Evolutionary conservation across 92 coral and sea anemone genomes (phyloP).

Genomic region (Pocillopora meandrina): DNA sequence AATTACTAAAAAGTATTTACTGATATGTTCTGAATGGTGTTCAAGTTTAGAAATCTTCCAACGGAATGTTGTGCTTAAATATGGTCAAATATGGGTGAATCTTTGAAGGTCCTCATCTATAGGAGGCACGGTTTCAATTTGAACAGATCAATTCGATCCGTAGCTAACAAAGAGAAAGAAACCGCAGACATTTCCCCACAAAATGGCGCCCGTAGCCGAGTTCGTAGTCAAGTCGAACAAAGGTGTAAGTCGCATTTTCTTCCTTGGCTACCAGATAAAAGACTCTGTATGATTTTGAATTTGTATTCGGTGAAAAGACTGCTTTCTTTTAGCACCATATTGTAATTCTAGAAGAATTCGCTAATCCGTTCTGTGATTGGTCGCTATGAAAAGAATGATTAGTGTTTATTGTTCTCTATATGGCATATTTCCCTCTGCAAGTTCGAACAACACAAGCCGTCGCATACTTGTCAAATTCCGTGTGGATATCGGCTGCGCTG

Average conservation of each 20-base stretch:
- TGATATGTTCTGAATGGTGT: no score
- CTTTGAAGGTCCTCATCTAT: not conserved
- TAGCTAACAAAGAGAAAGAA: not conserved
- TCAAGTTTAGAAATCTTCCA: no score
- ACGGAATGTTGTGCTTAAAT: no score
- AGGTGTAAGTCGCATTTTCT: not conserved
- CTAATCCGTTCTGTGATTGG: conserved; percentile 38
- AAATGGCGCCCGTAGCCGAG: not conserved
- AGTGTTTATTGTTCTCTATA: conserved; percentile 30
- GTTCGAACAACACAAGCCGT: conserved; percentile 26
- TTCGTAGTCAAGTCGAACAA: not conserved
- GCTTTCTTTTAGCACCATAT: conserved; percentile 9
- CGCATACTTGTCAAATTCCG: conserved; percentile 50
- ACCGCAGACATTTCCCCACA: not conserved
- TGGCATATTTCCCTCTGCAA: conserved; percentile 16
- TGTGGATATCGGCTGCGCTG: conserved; percentile 14
- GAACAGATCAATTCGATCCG: not conserved
- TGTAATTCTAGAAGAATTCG: conserved; percentile 31
- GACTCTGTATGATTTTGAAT: not conserved
- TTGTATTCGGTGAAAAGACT: not conserved
- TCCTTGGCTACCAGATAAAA: not conserved
- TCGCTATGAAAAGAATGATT: conserved; percentile 22
- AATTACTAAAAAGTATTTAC: no score
- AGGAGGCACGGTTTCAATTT: no score
- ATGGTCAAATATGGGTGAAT: not conserved